Percentiles rank a stretch among this genome's conserved stretches.
phyloP scores from a whole-genome alignment of 2,113 vertebrate genomes.

The Nothocercus nigrocapillus region DNA sequence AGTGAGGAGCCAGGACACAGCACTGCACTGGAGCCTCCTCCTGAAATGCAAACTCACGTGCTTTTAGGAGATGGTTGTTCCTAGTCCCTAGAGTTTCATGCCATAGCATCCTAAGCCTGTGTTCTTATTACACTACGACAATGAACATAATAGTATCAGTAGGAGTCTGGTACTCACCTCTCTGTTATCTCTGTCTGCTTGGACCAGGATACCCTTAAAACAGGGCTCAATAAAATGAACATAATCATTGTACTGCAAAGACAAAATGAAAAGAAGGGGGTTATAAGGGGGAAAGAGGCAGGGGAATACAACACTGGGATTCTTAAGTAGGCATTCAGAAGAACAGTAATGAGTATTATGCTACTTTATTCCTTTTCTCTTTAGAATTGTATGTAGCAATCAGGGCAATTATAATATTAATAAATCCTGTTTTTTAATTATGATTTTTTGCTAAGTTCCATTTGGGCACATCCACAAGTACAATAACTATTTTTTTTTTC shows the following conservation, averaged over 20 bases:
- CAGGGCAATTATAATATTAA: neutral
- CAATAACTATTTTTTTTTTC: neutral
- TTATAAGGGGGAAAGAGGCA: neutral
- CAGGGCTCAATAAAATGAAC: conserved; percentile 94
- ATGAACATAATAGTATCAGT: accelerated
- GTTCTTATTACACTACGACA: neutral
- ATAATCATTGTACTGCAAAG: conserved; percentile 90
- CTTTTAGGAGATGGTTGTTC: neutral
- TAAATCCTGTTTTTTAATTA: neutral
- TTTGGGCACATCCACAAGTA: neutral
- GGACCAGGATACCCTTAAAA: conserved; percentile 93
- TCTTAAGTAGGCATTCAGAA: neutral
- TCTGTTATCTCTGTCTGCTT: conserved; percentile 94
- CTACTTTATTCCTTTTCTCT: neutral
- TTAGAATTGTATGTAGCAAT: neutral
- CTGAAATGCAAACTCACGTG: neutral
- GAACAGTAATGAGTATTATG: neutral
- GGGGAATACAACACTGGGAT: neutral
- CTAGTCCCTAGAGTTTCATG: neutral
- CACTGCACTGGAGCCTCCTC: neutral
- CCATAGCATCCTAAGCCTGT: accelerated
- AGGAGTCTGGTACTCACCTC: conserved; percentile 82
- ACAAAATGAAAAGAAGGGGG: neutral
- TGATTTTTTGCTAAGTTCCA: neutral
- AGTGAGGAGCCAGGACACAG: neutral